Evolutionary conservation across 2,113 vertebrate genomes (phyloP), one percentile per base, ranked within the genome.

Genomic region (Prunella fulvescens): DNA sequence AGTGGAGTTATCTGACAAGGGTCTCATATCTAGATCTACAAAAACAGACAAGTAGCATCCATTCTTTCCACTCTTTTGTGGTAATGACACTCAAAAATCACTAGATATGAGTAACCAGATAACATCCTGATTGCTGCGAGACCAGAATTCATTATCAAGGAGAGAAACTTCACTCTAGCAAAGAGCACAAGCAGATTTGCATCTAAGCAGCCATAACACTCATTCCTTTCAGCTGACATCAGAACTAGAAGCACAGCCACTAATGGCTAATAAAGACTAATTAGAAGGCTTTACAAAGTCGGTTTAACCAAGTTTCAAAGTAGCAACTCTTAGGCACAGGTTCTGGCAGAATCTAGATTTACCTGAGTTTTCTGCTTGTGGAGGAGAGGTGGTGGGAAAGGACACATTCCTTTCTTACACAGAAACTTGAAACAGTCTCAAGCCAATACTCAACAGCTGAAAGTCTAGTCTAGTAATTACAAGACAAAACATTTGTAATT

Each of bases 361-460:
- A 95, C 94, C 91, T 92, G 95, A 96, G 95, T 90, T 95, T 95
- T 90, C 60, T 88, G 81, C 62, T 96, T 83, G 37, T 28, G 44
- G 74, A 93, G 53, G 67, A 92, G 50, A 51, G 40, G 42, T 83
- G 80, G 44, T 56, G 44, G 47, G 48, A 88, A 88, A 94, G 67
- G 72, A 87, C 40, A 86, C 4, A n/a, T 70, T 67, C 81, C 42
- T 56, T 47, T 81, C 78, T 86, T 67, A 54, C 20, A 84, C 8
- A 91, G 88, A 91, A 95, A 91, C 73, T 5, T 73, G 81, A 88
- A 96, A 96, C 90, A 96, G 90, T 96, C 86, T 92, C 74, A 86
- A 90, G 95, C 93, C 96, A 92, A 82, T 40, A 87, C 42, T 76
- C 61, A 65, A 61, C 39, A 56, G 51, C 79, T 71, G 74, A 82